phyloP scores from a whole-genome alignment of 2,113 vertebrate genomes.

The Cnemophilus loriae region DNA sequence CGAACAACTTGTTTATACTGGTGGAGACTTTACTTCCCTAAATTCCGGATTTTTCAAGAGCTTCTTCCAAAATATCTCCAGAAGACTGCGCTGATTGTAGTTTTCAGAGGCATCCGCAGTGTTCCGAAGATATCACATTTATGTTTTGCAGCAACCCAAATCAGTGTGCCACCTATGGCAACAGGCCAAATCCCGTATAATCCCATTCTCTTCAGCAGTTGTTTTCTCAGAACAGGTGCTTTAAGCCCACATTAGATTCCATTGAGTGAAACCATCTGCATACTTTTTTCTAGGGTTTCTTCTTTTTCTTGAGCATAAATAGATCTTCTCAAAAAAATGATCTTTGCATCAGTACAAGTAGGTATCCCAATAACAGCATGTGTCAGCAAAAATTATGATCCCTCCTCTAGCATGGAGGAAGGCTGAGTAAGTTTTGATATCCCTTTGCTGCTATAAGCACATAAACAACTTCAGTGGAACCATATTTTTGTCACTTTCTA shows the following conservation, averaged over 20 bases:
- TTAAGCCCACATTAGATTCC: background rate
- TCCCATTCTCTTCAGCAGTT: conserved; percentile 20
- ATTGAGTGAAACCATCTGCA: background rate
- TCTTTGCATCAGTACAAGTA: background rate
- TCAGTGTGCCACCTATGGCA: background rate
- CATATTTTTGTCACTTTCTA: background rate
- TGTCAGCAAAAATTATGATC: background rate
- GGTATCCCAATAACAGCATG: background rate
- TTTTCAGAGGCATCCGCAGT: background rate
- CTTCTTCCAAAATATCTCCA: background rate
- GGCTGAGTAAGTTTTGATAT: background rate
- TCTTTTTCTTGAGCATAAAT: background rate
- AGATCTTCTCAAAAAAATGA: background rate
- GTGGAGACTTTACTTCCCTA: background rate
- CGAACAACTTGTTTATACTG: background rate
- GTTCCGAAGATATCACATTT: background rate
- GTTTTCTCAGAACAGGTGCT: conserved; percentile 40
- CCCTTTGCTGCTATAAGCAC: background rate
- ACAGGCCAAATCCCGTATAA: conserved; percentile 3
- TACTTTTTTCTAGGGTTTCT: background rate
- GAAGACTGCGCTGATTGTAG: background rate
- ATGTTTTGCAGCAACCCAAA: background rate
- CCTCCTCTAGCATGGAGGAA: background rate
- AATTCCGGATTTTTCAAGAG: background rate
- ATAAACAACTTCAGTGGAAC: background rate